phyloP scores from a whole-genome alignment of 2,888 invertebrate species.

The Alcis repandata region DNA sequence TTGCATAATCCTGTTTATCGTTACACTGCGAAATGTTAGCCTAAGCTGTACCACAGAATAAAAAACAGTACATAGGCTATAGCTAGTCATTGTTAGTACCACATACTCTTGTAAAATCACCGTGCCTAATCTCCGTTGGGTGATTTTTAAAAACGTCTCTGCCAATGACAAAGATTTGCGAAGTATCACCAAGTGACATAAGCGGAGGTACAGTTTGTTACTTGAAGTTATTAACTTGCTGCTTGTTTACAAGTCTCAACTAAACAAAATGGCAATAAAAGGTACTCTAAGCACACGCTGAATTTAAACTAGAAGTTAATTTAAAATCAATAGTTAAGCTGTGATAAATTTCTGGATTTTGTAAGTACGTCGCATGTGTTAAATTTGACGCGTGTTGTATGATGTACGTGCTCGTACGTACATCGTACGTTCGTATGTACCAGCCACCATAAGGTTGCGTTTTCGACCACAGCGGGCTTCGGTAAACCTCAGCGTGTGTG shows the following conservation, averaged over 20 bases:
- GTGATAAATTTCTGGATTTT: too few relatives aligned
- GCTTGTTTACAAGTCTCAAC: not conserved
- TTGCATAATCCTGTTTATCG: slow-evolving; percentile 59
- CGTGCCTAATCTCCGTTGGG: slow-evolving; percentile 17
- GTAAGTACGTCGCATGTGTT: too few relatives aligned
- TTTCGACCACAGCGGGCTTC: not conserved
- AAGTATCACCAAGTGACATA: not conserved
- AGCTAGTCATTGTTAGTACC: slow-evolving; percentile 47
- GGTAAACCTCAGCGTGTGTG: not conserved
- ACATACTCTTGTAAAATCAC: slow-evolving; percentile 47
- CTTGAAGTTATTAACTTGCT: not conserved
- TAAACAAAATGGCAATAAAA: too few relatives aligned
- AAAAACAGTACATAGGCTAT: too few relatives aligned
- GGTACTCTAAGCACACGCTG: too few relatives aligned
- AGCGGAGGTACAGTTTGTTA: not conserved
- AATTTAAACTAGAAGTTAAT: too few relatives aligned
- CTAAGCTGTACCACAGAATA: slow-evolving; percentile 13
- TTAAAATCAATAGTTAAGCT: too few relatives aligned
- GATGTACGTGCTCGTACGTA: too few relatives aligned
- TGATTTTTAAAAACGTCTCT: not conserved
- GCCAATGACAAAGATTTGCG: not conserved
- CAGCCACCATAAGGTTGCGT: not conserved
- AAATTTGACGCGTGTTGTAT: too few relatives aligned
- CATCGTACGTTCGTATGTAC: too few relatives aligned
- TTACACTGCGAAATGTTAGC: slow-evolving; percentile 52